Conservation (phyloP, 1,140 invertebrate genomes). For the Drosophila sproati region DNA sequence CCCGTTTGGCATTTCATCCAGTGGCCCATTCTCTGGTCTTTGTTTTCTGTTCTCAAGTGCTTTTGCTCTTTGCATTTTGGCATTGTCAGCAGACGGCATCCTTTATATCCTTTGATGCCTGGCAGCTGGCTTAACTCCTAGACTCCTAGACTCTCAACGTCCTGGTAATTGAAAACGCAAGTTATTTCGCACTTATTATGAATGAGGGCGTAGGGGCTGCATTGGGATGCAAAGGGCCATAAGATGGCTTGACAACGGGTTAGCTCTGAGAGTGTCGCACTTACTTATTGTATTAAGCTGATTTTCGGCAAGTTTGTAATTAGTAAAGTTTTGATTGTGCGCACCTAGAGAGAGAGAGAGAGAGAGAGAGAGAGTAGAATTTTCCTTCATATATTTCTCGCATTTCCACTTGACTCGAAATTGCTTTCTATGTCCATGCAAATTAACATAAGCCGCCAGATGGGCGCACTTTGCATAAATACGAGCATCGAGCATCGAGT, state of each 20-base stretch:
- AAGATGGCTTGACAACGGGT: slow-evolving; percentile 1
- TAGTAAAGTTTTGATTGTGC: slow-evolving; percentile 82
- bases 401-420: slow-evolving; percentile 47
- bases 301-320: slow-evolving; percentile 82
- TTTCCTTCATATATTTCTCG: slow-evolving; percentile 62
- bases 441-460: slow-evolving; percentile 71
- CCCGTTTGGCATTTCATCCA: slow-evolving; percentile 15
- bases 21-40: slow-evolving; percentile 8
- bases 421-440: slow-evolving; percentile 67
- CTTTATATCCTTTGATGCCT: slow-evolving; percentile 73
- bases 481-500: slow-evolving; percentile 2
- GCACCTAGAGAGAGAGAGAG: slow-evolving; percentile 8
- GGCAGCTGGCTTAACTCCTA: slow-evolving; percentile 44
- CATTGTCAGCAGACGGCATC: slow-evolving; percentile 78
- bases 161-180: slow-evolving; percentile 82
- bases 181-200: slow-evolving; percentile 73
- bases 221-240: not conserved
- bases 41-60: slow-evolving; percentile 63
- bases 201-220: not conserved
- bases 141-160: slow-evolving; percentile 22
- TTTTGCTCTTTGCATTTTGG: slow-evolving; percentile 80
- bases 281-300: slow-evolving; percentile 78
- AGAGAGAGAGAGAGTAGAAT: slow-evolving; percentile 6
- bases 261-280: slow-evolving; percentile 53
- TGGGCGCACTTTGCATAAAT: slow-evolving; percentile 74